Conservation (phyloP, 2,113 vertebrate genomes). For the Silurus glanis region DNA sequence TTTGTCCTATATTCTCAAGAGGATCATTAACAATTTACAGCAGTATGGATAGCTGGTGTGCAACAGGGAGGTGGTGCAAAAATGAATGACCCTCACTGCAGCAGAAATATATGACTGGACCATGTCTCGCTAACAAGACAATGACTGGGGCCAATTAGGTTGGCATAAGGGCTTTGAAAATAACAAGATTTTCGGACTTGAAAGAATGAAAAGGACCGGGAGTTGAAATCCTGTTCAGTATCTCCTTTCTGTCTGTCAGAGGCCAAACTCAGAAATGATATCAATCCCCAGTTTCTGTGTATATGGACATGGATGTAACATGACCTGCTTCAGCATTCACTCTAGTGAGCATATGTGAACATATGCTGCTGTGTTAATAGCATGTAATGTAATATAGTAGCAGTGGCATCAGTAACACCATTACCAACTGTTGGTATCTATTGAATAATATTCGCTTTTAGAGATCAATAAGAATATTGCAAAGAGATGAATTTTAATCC, state of each 20-base stretch:
- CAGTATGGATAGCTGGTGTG: constrained; percentile 68
- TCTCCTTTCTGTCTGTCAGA: constrained; percentile 59
- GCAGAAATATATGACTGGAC: constrained; percentile 67
- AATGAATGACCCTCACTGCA: constrained; percentile 66
- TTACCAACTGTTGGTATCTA: constrained; percentile 5
- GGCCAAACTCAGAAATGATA: constrained; percentile 61
- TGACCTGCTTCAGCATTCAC: constrained; percentile 45
- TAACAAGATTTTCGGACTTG: constrained; percentile 64
- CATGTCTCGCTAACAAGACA: constrained; percentile 70
- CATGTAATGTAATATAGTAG: not conserved
- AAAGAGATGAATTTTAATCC: constrained; percentile 1
- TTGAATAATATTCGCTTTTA: not conserved
- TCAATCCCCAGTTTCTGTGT: constrained; percentile 67
- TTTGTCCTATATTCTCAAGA: constrained; percentile 69
- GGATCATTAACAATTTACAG: constrained; percentile 62
- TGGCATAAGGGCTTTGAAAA: constrained; percentile 63
- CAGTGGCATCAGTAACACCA: not conserved
- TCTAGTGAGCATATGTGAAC: constrained; percentile 9
- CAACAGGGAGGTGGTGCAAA: constrained; percentile 64
- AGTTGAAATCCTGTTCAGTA: constrained; percentile 60
- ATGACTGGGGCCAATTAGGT: constrained; percentile 78
- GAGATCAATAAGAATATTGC: constrained; percentile 4
- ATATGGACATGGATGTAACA: constrained; percentile 65
- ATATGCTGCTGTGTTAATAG: constrained; percentile 7
- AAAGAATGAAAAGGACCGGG: constrained; percentile 63